A percentile compares a stretch with the other conserved stretches of the same genome.
phyloP scores from a whole-genome alignment of 1,140 invertebrate species.

The Penaeus japonicus region DNA sequence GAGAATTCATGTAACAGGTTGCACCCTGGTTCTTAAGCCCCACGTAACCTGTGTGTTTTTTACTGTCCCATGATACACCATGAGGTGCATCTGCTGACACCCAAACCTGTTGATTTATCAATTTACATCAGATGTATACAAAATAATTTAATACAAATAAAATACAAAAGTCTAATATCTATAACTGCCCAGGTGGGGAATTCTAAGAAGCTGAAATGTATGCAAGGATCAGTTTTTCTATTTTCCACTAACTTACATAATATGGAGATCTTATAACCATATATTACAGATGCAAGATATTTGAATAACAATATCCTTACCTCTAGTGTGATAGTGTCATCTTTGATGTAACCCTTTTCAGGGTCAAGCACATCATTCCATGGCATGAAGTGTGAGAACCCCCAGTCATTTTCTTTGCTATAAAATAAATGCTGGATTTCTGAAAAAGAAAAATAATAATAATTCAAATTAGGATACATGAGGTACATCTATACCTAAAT shows the following conservation, averaged over 20 bases:
- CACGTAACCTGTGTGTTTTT: slow-evolving; percentile 99
- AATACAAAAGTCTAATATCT: too few species aligned
- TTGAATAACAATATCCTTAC: slow-evolving; percentile 67
- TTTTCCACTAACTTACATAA: too few species aligned
- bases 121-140: too few species aligned
- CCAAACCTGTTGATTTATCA: slow-evolving; percentile 68
- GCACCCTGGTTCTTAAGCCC: slow-evolving; percentile 99
- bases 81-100: slow-evolving; percentile 97
- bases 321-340: slow-evolving; percentile 94
- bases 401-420: slow-evolving; percentile 99
- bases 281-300: neutral
- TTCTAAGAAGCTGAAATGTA: too few species aligned
- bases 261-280: neutral
- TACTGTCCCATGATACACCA: slow-evolving; percentile 98
- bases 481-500: too few species aligned
- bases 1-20: slow-evolving; percentile 99
- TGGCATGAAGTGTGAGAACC: slow-evolving; percentile 93
- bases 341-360: slow-evolving; percentile 92
- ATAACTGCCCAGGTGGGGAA: too few species aligned
- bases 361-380: slow-evolving; percentile 95
- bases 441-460: slow-evolving; percentile 67
- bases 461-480: neutral
- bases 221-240: too few species aligned
- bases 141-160: too few species aligned
- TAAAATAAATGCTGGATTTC: slow-evolving; percentile 84